These are phyloP conservation scores for Discoglossus pictus DNA, from an alignment of 2,797 vertebrate species.

Conservation along the genomic window DNA sequence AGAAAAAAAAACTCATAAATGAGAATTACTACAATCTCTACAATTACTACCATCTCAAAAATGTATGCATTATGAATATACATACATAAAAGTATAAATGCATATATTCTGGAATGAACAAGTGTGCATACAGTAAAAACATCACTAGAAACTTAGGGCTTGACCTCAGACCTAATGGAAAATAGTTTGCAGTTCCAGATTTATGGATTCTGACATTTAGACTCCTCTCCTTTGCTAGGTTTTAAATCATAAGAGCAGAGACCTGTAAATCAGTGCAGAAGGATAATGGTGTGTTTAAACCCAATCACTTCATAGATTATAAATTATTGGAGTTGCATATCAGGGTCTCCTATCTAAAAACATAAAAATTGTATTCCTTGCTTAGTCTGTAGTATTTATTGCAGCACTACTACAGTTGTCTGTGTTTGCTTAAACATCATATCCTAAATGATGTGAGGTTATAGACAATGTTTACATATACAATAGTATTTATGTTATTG, in stretches of 20 bases:
- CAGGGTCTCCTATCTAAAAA: constrained; percentile 8
- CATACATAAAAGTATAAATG: neutral
- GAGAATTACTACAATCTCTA: constrained; percentile 2
- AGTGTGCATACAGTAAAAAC: neutral
- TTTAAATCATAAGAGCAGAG: constrained; percentile 25
- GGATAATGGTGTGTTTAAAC: constrained; percentile 21
- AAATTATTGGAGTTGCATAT: constrained; percentile 20
- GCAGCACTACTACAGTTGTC: no score
- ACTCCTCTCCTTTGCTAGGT: constrained; percentile 3
- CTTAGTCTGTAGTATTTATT: neutral
- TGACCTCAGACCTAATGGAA: constrained; percentile 24
- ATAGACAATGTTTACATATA: no score
- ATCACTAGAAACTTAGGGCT: constrained; percentile 9
- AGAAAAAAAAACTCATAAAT: constrained; percentile 2
- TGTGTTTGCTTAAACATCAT: no score
- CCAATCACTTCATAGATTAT: constrained; percentile 18
- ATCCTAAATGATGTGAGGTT: no score
- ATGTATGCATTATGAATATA: constrained; percentile 8
- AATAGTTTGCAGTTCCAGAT: constrained; percentile 7
- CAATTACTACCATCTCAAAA: no score
- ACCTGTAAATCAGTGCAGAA: constrained; percentile 19
- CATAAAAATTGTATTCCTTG: neutral
- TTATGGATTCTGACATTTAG: constrained; percentile 12
- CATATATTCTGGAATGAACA: neutral
- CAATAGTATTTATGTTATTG: no score